These are phyloP conservation scores for Pituophis catenifer DNA, from an alignment of 2,113 vertebrate genomes.

Conservation along the genomic window DNA sequence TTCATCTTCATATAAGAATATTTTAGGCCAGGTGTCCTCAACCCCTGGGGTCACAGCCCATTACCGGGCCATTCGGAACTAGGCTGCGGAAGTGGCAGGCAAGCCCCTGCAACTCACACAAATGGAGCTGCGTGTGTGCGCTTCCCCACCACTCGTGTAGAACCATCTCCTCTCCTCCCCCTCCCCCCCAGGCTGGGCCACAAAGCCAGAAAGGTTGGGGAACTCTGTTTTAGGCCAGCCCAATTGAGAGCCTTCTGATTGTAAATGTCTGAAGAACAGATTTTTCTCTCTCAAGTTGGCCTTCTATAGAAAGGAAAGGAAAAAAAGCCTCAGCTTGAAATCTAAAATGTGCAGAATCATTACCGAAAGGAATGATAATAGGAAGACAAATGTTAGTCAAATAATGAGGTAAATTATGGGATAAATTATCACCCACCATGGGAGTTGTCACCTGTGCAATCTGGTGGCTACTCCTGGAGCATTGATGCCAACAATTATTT, in stretches of 20 bases:
- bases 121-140: neutral
- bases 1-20: neutral
- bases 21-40: neutral
- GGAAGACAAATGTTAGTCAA: neutral
- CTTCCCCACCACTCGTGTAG: neutral
- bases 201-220: neutral
- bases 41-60: neutral
- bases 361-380: neutral
- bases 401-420: neutral
- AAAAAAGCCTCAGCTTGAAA: neutral
- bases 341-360: neutral
- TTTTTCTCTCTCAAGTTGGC: too few relatives aligned
- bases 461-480: neutral
- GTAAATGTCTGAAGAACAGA: neutral
- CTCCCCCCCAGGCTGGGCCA: too few relatives aligned
- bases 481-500: neutral
- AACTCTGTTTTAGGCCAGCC: neutral
- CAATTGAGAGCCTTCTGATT: neutral
- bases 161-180: neutral
- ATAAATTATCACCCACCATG: neutral
- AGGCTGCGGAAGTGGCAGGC: neutral
- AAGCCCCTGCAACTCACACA: neutral
- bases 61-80: neutral
- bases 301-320: neutral
- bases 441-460: neutral